Evolutionary conservation across 2,888 invertebrate genomes (phyloP).

Genomic region (Matsumyia berberina): DNA sequence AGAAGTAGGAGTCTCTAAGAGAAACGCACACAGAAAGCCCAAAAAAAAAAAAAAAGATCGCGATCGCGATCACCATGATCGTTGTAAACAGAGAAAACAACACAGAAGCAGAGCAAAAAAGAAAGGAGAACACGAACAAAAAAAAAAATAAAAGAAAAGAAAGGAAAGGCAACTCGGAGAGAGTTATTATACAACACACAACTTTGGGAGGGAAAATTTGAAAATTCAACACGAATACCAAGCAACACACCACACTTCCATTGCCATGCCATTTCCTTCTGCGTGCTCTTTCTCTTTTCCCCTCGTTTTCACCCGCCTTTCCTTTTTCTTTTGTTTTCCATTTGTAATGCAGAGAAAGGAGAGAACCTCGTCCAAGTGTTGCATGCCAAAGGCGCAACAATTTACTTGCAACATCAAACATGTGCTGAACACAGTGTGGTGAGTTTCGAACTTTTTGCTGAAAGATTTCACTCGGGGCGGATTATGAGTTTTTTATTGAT

Average conservation of each 20-base stretch:
- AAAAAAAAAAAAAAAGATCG: slow-evolving; percentile 8
- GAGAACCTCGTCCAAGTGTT: background rate
- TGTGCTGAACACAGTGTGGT: slow-evolving; percentile 41
- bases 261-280: slow-evolving; percentile 9
- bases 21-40: slow-evolving; percentile 16
- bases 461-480: slow-evolving; percentile 46
- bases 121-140: slow-evolving; percentile 34
- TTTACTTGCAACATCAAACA: slow-evolving; percentile 59
- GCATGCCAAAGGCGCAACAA: slow-evolving; percentile 13
- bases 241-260: slow-evolving; percentile 11
- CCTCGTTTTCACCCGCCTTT: slow-evolving; percentile 61
- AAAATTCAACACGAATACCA: slow-evolving; percentile 45
- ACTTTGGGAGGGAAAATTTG: slow-evolving; percentile 37
- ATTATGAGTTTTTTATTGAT: slow-evolving; percentile 28
- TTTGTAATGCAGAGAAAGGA: background rate
- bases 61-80: slow-evolving; percentile 24
- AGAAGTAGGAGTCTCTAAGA: slow-evolving; percentile 2
- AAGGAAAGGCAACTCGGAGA: slow-evolving; percentile 62
- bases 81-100: slow-evolving; percentile 58
- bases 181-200: slow-evolving; percentile 75
- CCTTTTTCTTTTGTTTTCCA: slow-evolving; percentile 37
- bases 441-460: slow-evolving; percentile 1
- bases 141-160: slow-evolving; percentile 27
- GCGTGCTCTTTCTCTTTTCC: slow-evolving; percentile 57
- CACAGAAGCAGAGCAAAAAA: slow-evolving; percentile 22